Evolutionary conservation across 2,113 vertebrate species (phyloP).

Genomic region (Trachemys scripta): DNA sequence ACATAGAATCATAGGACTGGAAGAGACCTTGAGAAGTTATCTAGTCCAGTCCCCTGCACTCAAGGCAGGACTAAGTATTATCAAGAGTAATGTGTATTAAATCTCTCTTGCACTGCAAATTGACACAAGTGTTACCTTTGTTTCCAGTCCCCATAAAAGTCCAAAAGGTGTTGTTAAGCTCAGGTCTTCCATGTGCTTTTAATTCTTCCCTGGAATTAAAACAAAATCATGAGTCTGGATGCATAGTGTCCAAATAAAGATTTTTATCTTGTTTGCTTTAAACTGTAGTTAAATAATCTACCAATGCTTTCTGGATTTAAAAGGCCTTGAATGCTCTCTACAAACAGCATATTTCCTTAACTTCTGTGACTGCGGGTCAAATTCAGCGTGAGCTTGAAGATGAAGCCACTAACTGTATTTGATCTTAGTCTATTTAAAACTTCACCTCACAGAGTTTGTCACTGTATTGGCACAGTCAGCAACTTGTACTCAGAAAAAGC

Average conservation of each 20-base stretch:
- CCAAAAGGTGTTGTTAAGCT: neutral
- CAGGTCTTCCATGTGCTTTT: neutral
- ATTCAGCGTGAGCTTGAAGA: slow-evolving; percentile 15
- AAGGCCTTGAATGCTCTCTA: neutral
- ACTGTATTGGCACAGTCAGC: slow-evolving; percentile 32
- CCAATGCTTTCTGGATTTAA: neutral
- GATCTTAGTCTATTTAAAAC: slow-evolving; percentile 30
- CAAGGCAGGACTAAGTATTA: neutral
- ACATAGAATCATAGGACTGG: neutral
- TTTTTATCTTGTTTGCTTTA: neutral
- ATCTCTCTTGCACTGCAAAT: neutral
- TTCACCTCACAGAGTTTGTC: slow-evolving; percentile 32
- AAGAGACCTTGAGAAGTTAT: no score
- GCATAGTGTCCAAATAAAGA: neutral
- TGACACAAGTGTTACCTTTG: neutral
- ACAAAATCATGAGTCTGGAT: neutral
- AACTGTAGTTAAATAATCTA: slow-evolving; percentile 4
- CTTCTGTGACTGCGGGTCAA: neutral
- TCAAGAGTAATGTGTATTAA: neutral
- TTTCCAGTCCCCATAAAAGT: neutral
- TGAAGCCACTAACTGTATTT: slow-evolving; percentile 14
- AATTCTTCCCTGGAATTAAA: neutral
- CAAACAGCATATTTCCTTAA: neutral
- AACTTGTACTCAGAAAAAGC: slow-evolving; percentile 22
- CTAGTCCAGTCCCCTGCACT: no score